A percentile compares a stretch with the other conserved stretches of the same genome.
phyloP scores from a whole-genome alignment of 2,797 vertebrate species.

The Tragopan temminckii region DNA sequence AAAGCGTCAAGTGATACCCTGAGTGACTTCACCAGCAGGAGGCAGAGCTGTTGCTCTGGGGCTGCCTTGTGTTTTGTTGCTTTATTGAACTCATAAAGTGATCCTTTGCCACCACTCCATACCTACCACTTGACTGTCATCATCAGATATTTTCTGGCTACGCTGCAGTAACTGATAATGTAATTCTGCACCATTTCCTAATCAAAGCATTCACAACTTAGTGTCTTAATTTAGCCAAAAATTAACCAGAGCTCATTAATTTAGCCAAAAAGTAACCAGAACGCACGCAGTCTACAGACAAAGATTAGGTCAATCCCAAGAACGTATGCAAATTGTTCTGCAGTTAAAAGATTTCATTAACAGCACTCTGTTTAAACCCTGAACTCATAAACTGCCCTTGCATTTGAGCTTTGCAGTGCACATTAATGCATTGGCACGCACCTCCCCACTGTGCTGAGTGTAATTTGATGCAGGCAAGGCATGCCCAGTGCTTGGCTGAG shows the following conservation, averaged over 20 bases:
- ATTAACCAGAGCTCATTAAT: too few relatives aligned
- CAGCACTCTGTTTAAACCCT: neutral
- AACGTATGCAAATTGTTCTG: neutral
- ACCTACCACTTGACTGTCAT: neutral
- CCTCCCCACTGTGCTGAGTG: neutral
- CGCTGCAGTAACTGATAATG: neutral
- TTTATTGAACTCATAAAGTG: neutral
- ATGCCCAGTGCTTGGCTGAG: rapidly evolving
- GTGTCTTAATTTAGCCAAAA: neutral
- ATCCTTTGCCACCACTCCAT: neutral
- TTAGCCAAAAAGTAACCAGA: neutral
- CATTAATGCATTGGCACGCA: neutral
- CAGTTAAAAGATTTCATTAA: neutral
- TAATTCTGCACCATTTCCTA: neutral
- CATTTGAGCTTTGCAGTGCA: neutral
- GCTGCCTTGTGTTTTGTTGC: neutral
- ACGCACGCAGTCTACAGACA: neutral
- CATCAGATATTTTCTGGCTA: neutral
- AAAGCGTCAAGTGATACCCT: neutral
- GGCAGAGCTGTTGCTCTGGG: neutral
- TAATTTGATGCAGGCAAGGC: neutral
- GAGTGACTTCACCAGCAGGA: neutral
- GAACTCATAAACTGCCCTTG: neutral
- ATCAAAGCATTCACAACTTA: neutral
- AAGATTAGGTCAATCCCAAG: neutral